These are phyloP conservation scores for Tenthredo scrophulariae DNA, from an alignment of 2,888 invertebrate genomes.

Conservation along the genomic window DNA sequence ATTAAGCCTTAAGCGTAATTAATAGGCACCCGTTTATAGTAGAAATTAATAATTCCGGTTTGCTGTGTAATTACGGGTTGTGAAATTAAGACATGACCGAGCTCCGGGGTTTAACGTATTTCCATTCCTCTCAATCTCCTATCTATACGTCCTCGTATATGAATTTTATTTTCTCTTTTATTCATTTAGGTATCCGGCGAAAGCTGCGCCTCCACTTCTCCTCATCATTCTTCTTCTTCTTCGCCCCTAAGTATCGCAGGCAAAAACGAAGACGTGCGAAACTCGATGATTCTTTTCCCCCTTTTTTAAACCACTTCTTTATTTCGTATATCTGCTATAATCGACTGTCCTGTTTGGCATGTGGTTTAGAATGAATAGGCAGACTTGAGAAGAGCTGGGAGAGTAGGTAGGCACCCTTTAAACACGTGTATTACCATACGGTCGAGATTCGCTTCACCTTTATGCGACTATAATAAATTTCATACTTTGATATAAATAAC, in stretches of 20 bases:
- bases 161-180: neutral
- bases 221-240: neutral
- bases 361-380: neutral
- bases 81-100: constrained; percentile 54
- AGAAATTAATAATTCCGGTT: constrained; percentile 45
- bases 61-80: constrained; percentile 52
- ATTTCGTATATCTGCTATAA: neutral
- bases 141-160: neutral
- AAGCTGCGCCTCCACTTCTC: neutral
- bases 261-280: neutral
- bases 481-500: neutral
- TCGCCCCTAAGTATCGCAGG: neutral
- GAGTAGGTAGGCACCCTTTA: neutral
- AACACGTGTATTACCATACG: neutral
- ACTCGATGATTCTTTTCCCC: neutral
- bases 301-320: neutral
- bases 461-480: neutral
- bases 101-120: constrained; percentile 2
- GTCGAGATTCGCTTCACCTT: neutral
- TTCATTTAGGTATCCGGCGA: neutral
- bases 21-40: constrained; percentile 50
- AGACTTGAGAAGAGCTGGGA: neutral
- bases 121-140: neutral
- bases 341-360: neutral
- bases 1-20: constrained; percentile 50